phyloP scores from a whole-genome alignment of 2,888 invertebrate genomes.

The Drepanosiphum platanoidis region DNA sequence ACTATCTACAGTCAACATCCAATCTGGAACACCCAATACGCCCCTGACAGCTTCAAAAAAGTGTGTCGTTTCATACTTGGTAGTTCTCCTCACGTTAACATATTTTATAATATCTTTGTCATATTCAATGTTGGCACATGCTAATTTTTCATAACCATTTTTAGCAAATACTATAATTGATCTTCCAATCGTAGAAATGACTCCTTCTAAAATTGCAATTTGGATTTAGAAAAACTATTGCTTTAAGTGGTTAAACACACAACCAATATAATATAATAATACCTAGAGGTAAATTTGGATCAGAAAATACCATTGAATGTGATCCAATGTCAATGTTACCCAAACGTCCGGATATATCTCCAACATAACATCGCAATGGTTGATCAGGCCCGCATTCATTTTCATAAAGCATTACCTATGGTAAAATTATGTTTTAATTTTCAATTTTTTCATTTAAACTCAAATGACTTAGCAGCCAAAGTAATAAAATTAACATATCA shows the following conservation, averaged over 20 bases:
- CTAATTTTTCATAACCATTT: slow-evolving; percentile 78
- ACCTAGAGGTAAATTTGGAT: slow-evolving; percentile 86
- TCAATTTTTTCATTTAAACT: slow-evolving; percentile 2
- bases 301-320: slow-evolving; percentile 80
- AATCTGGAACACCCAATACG: slow-evolving; percentile 87
- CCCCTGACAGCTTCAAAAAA: slow-evolving; percentile 84
- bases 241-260: too few species aligned
- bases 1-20: slow-evolving; percentile 88
- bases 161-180: slow-evolving; percentile 87
- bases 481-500: neutral
- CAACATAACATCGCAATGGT: slow-evolving; percentile 89
- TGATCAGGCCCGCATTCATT: slow-evolving; percentile 89
- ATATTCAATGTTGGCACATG: slow-evolving; percentile 91
- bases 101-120: slow-evolving; percentile 92
- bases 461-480: neutral
- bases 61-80: slow-evolving; percentile 86
- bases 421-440: slow-evolving; percentile 20
- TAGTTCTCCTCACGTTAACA: slow-evolving; percentile 86
- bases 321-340: slow-evolving; percentile 86
- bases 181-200: slow-evolving; percentile 79
- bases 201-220: slow-evolving; percentile 70
- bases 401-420: slow-evolving; percentile 82
- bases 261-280: slow-evolving; percentile 64
- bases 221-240: neutral
- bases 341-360: slow-evolving; percentile 85